Conservation (phyloP, 2,888 invertebrate genomes). For the Dryobotodes eremita region DNA sequence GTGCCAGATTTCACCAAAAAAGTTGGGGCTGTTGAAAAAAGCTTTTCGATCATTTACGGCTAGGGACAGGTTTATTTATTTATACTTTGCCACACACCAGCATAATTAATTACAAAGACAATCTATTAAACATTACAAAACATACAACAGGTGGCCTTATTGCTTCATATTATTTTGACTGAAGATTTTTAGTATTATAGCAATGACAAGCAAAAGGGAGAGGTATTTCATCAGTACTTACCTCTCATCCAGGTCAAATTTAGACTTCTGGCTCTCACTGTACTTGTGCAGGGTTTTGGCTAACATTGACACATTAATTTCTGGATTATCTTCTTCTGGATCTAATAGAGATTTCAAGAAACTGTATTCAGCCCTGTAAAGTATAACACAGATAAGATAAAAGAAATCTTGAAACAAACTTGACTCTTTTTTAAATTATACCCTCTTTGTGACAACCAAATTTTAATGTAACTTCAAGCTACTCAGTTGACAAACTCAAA, state of each 20-base stretch:
- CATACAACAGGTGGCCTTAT: background rate
- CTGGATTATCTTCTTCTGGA: slow-evolving; percentile 84
- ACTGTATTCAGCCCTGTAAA: slow-evolving; percentile 81
- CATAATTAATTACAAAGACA: background rate
- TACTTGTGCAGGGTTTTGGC: slow-evolving; percentile 83
- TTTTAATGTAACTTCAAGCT: background rate
- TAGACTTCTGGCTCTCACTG: slow-evolving; percentile 83
- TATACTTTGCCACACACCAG: background rate
- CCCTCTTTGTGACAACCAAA: slow-evolving; percentile 9
- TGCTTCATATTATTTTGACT: background rate
- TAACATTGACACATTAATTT: slow-evolving; percentile 82
- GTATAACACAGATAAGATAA: background rate
- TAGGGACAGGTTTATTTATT: background rate
- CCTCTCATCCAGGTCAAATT: slow-evolving; percentile 87
- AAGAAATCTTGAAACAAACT: background rate
- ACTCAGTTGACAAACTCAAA: slow-evolving; percentile 2
- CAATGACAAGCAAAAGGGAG: background rate
- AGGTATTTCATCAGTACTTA: slow-evolving; percentile 55
- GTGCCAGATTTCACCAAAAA: too few relatives aligned
- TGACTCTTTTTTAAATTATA: background rate
- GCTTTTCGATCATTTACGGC: background rate
- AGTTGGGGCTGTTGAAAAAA: background rate
- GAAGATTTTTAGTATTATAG: background rate
- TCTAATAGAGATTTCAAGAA: slow-evolving; percentile 84
- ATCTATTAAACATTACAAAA: background rate